Evolutionary conservation across 2,797 vertebrate species (phyloP), one percentile per base, ranked within the genome.

Genomic region (Pantherophis alleghaniensis): DNA sequence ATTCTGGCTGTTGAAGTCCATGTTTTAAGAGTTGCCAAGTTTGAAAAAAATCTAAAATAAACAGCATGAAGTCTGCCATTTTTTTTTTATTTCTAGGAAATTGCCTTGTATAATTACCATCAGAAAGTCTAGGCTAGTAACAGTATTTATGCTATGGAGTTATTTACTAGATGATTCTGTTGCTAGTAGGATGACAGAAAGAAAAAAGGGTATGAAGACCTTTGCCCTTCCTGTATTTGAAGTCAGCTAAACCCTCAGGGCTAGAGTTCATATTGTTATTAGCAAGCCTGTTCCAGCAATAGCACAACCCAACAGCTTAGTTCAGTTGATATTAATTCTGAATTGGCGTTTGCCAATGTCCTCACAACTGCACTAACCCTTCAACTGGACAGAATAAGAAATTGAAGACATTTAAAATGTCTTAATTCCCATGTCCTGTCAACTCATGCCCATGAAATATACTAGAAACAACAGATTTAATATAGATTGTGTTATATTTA

Each of bases 401-500:
- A 88, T 56, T 69, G 55, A 92, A 90, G 32, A 59, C 10, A 66
- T 14, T 11, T 92, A 59, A n/a, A 47, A 57, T 95, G 87, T 61
- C 37, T 42, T 22, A 79, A 79, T 79, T 83, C 18, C 74, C 10
- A 47, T 47, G 74, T 10, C 37, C 74, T 42, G 20, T 83, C 74
- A 83, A 24, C 20, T 83, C 20, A 83, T 12, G 10, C 20, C 20
- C 20, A 83, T 83, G 20, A 83, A 47, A 83, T 47, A 42, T 79
- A 42, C 3, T 10, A 47, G 37, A 83, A 42, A 83, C 37, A 83
- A 47, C 28, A 69, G 51, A 74, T 66, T 90, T 69, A 69, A 57
- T n/a, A 56, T 20, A 57, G 87, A 56, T 7, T 87, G 4, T 88
- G 7, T 83, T 47, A 83, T 51, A 66, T 11, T 28, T 66, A 53